phyloP scores from a whole-genome alignment of 2,113 vertebrate species.

The Hystrix brachyura region DNA sequence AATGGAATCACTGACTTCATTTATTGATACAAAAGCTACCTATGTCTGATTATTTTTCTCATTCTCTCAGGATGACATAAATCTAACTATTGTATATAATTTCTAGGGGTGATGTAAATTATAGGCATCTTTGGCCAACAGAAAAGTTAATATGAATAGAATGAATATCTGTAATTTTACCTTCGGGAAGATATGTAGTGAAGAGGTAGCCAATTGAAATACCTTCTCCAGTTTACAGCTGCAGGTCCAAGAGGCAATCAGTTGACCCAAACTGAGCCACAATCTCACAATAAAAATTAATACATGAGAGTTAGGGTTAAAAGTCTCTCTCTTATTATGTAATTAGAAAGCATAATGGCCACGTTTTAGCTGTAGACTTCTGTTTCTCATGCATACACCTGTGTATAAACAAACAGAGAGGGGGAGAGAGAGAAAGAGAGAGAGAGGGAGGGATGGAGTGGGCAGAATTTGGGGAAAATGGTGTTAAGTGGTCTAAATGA shows the following conservation, averaged over 20 bases:
- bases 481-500: not conserved
- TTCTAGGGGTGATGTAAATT: not conserved
- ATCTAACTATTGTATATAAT: not conserved
- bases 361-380: not conserved
- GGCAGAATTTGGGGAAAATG: not conserved
- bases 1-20: conserved; percentile 42
- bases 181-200: not conserved
- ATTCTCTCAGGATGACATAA: not conserved
- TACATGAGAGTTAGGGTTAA: not conserved
- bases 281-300: not conserved
- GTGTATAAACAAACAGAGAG: not conserved
- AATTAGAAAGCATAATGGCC: not conserved
- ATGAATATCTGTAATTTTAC: not conserved
- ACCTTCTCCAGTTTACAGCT: not conserved
- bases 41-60: conserved; percentile 17
- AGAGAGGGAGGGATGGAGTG: not conserved
- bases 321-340: not conserved
- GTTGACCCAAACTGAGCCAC: not conserved
- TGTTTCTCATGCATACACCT: not conserved
- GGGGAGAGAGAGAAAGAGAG: not conserved
- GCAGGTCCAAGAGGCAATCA: not conserved
- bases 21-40: conserved; percentile 37
- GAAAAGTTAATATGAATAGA: not conserved
- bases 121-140: not conserved
- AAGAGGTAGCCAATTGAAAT: not conserved